Evolutionary conservation across 1,140 invertebrate genomes (phyloP).

Genomic region (Lepidurus arcticus): DNA sequence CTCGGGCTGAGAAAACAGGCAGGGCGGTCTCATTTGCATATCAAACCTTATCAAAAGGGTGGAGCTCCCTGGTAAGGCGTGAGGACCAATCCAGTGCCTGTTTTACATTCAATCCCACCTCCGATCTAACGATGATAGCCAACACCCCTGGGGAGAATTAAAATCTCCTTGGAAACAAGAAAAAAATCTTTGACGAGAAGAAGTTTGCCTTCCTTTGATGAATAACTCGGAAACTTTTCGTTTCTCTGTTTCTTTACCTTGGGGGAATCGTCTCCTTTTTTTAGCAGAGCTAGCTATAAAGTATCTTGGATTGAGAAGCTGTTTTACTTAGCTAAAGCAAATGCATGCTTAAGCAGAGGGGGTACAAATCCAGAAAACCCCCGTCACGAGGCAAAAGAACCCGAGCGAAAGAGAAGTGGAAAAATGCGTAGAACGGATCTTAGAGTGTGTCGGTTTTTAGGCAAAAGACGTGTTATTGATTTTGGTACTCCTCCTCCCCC

Average conservation of each 20-base stretch:
- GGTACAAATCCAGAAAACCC: not conserved
- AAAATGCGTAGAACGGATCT: not conserved
- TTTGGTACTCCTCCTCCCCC: not conserved
- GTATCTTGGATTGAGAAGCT: not conserved
- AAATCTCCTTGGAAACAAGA: conserved; percentile 8
- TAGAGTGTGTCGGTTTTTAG: conserved; percentile 7
- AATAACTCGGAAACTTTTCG: not conserved
- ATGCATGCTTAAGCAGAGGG: not conserved
- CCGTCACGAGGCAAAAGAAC: too few relatives aligned
- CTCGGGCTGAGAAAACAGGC: not conserved
- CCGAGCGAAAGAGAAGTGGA: not conserved
- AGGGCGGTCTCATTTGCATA: conserved; percentile 1
- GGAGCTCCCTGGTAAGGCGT: conserved; percentile 5
- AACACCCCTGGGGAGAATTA: conserved; percentile 21
- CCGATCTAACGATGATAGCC: conserved; percentile 13
- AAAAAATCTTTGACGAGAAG: conserved; percentile 4
- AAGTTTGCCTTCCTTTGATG: not conserved
- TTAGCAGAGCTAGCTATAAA: not conserved
- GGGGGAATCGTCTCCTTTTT: too few relatives aligned
- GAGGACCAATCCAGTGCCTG: conserved; percentile 16
- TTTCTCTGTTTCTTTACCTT: conserved; percentile 1
- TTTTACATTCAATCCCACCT: conserved; percentile 22
- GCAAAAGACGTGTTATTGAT: not conserved
- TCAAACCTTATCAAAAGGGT: conserved; percentile 22
- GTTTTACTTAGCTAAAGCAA: not conserved